These are phyloP conservation scores for Diabrotica virgifera DNA, from an alignment of 1,140 invertebrate genomes.

Conservation along the genomic window DNA sequence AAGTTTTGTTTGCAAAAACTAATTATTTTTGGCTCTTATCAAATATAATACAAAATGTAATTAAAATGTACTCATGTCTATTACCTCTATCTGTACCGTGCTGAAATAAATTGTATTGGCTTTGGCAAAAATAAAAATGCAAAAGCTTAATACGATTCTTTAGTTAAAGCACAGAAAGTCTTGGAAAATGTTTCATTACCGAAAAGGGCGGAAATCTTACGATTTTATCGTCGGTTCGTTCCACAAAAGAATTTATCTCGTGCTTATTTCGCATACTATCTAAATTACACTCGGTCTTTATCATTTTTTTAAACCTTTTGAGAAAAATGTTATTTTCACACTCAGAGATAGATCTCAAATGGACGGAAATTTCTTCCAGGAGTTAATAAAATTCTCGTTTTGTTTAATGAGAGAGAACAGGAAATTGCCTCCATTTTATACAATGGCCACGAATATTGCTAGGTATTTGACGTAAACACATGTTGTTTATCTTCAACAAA, in stretches of 20 bases:
- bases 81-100: too few species aligned
- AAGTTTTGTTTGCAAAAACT: too few species aligned
- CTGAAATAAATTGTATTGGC: too few species aligned
- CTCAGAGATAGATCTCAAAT: conserved; percentile 10
- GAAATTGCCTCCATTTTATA: conserved; percentile 13
- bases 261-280: conserved; percentile 4
- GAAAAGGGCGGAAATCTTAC: conserved; percentile 1
- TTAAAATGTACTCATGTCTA: too few species aligned
- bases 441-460: conserved; percentile 7
- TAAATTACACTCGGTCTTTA: conserved; percentile 3
- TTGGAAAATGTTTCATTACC: neutral
- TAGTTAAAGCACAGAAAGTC: neutral
- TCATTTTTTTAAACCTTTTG: conserved; percentile 5
- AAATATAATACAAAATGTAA: too few species aligned
- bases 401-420: conserved; percentile 14
- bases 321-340: conserved; percentile 16
- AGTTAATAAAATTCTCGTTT: conserved; percentile 20
- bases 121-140: too few species aligned
- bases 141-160: neutral
- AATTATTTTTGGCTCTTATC: too few species aligned
- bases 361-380: neutral
- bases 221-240: neutral
- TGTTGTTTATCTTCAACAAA: too few species aligned
- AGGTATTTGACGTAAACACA: neutral
- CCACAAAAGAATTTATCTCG: conserved; percentile 2